These are phyloP conservation scores for Drosophila fuyamai DNA, from an alignment of 1,140 invertebrate genomes.

Conservation along the genomic window DNA sequence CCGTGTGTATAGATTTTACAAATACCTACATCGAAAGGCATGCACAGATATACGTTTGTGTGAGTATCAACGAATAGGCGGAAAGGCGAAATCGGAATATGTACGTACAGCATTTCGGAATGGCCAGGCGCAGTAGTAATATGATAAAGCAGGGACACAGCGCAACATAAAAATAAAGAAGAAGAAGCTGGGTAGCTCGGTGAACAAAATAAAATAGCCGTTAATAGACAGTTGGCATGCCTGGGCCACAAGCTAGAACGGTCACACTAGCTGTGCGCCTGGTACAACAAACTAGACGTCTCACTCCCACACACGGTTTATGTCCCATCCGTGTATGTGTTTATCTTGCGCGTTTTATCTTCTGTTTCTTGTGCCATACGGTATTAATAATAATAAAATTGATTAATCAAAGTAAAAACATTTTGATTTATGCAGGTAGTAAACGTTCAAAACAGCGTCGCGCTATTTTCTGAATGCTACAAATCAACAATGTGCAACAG, in stretches of 20 bases:
- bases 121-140: conserved; percentile 68
- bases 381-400: conserved; percentile 81
- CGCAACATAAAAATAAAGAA: conserved; percentile 65
- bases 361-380: conserved; percentile 74
- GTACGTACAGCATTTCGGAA: conserved; percentile 76
- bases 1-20: conserved; percentile 73
- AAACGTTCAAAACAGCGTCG: conserved; percentile 55
- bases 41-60: conserved; percentile 60
- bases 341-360: conserved; percentile 56
- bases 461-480: conserved; percentile 25
- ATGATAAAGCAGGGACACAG: conserved; percentile 56
- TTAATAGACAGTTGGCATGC: conserved; percentile 70
- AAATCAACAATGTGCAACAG: conserved; percentile 55
- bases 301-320: conserved; percentile 46
- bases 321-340: conserved; percentile 38
- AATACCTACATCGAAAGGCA: conserved; percentile 52
- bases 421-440: conserved; percentile 60
- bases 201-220: conserved; percentile 81
- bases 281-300: conserved; percentile 25
- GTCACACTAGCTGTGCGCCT: conserved; percentile 53
- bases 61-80: conserved; percentile 66
- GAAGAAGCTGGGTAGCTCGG: conserved; percentile 54
- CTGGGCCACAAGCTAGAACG: conserved; percentile 45
- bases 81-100: conserved; percentile 61
- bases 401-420: conserved; percentile 75